Base-by-base conservation (phyloP, 2,797 vertebrate species). In the Poliocrania exsul region DNA sequence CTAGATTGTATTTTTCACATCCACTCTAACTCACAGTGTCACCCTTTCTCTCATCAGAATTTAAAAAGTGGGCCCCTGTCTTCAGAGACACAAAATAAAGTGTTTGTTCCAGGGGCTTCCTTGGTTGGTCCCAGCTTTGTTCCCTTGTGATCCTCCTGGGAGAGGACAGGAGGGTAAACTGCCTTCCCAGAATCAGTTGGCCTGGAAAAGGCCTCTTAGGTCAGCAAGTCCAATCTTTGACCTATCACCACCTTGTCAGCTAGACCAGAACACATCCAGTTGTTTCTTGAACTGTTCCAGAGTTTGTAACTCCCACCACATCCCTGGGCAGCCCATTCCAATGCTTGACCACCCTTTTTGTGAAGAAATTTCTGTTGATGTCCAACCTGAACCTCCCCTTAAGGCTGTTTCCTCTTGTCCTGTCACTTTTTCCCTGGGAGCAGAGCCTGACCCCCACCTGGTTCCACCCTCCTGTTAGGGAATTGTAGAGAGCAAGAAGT, bases 21-120 rank as follows among this genome's bases (percentile, higher is more conserved):
- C 16, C 1, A 2, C 8, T 3, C 3, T 8, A 35, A 1, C 26
- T 89, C 58, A 18, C 2, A 1, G 29, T 7, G 19, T 29, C 16
- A 4, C 17, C 8, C 4, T 53, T 81, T 67, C 13, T 49, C 49
- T 57, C 2, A 2, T 25, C 18, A 20, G 11, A 46, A 16, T 60
- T 56, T 62, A 28, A 29, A 51, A 49, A 4, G 11, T 3, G 37
- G 20, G 4, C 11, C 5, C 5, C 56, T 51, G 7, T 9, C 29
- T 65, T 61, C 17, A 53, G 62, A 25, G 13, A 2, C 16, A 25
- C 19, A 16, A 44, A 65, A 11, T 35, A 38, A 57, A 26, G 12
- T 61, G 9, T 50, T 72, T 50, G 11, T 69, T 61, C 15, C 11
- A 16, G 28, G 19, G 24, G 3, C 9, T 78, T 50, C 20, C 16